Base-by-base conservation (phyloP, 2,797 vertebrate genomes). In the Sebastiscus tertius region DNA sequence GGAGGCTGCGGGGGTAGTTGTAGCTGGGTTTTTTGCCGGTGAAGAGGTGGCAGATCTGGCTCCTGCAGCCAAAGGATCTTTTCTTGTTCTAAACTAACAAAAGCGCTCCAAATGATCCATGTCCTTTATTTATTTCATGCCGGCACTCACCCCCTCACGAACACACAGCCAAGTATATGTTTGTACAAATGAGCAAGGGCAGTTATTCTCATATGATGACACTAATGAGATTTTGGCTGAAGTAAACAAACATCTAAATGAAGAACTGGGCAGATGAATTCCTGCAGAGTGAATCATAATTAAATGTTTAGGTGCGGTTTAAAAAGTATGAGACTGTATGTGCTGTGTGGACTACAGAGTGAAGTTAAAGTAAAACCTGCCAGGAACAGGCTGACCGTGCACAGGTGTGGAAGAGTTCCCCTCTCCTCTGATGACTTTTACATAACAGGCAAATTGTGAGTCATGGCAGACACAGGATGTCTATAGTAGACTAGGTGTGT, bases 11-110 rank as follows among this genome's bases (percentile, higher is more conserved):
- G 85, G 85, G 87, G 80, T 73, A 68, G 84, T 79, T 80, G 81
- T 63, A 72, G 76, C 82, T 66, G 76, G 79, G 75, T 71, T 87
- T 88, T 75, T 83, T 84, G 80, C 62, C 71, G 75, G 62, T 87
- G 93, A 90, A 81, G 90, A 92, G 93, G 91, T 86, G 90, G 88
- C 74, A 87, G 75, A 87, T 83, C 86, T 89, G 84, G 80, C 79
- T 91, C 67, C 42, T 49, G 74, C 76, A 83, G 68, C 61, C 74
- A 63, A 71, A 79, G 4, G 5, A 75, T 73, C 72, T 85, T 89
- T 79, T 87, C 62, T 87, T 73, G 78, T 82, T 84, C 64, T 86
- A 33, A 88, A 86, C 49, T 27, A 75, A 65, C 65, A 81, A 54
- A 80, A 75, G 20, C 64, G 24, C 66, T 63, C 62, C 49, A 72